Conservation (phyloP, 2,888 invertebrate genomes). For the Athripsodes cinereus region DNA sequence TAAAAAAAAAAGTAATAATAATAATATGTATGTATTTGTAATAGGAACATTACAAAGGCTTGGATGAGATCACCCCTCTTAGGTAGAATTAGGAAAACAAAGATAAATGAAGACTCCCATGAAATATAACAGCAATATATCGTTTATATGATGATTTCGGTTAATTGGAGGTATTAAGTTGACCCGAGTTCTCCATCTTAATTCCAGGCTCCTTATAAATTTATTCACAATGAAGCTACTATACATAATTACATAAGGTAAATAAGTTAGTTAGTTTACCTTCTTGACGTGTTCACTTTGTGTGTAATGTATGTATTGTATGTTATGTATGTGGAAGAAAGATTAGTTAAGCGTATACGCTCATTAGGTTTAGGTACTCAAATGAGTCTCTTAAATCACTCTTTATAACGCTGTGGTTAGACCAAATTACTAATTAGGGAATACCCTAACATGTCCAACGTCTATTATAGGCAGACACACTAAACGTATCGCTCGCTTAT, state of each 20-base stretch:
- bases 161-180: neutral
- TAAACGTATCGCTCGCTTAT: too few species aligned
- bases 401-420: neutral
- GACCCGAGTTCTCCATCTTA: neutral
- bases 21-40: too few species aligned
- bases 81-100: too few species aligned
- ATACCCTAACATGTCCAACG: neutral
- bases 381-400: constrained; percentile 1
- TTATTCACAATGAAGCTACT: neutral
- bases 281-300: too few species aligned
- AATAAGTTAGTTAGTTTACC: neutral
- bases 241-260: neutral
- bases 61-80: too few species aligned
- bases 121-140: neutral
- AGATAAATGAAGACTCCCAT: too few species aligned
- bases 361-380: constrained; percentile 1
- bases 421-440: constrained; percentile 2
- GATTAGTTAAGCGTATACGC: neutral
- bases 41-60: too few species aligned
- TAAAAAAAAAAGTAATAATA: too few species aligned
- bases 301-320: too few species aligned
- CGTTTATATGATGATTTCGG: neutral
- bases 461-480: too few species aligned
- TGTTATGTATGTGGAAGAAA: too few species aligned
- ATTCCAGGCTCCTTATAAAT: neutral